Base-by-base conservation (phyloP, 2,797 vertebrate species). In the Tapera naevia region DNA sequence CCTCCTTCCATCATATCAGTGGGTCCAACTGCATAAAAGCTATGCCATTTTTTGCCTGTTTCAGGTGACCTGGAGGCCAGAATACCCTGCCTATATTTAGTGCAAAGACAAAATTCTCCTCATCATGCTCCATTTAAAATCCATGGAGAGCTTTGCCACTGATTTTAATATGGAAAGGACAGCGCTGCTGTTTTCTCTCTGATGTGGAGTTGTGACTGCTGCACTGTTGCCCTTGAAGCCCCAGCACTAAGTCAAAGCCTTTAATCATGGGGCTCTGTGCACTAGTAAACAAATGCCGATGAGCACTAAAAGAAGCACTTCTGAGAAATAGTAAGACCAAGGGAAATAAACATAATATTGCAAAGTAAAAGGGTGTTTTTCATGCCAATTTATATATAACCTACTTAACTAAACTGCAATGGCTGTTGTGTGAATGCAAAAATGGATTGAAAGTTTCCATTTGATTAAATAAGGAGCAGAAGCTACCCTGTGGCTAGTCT, bases 371-470 rank as follows among this genome's bases (percentile, higher is more conserved):
- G 50, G 28, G 17, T 70, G 25, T 1, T 94, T 94, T 82, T 66
- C 28, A 37, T 70, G 71, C 18, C 51, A 61, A 71, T 90, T 95
- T 85, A 64, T 95, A 88, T 84, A 67, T 96, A 96, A 91, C 94
- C 89, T 91, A 91, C 60, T 94, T 96, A 95, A 95, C 94, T 78
- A 95, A 95, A 91, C 74, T 39, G 50, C 69, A 85, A 14, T 25
- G 57, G 41, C 71, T 88, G 60, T n/a, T 94, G 66, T 86, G 71
- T 66, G 78, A 94, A 80, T 64, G 78, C 35, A 90, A 54, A 93
- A 96, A 96, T 94, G 80, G 93, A 96, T 96, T 96, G 89, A 60
- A 95, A 85, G 81, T 97, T 96, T 97, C 95, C 96, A 96, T 95
- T 80, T 92, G 91, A 97, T 96, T 96, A 94, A 96, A 93, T 89